Conservation (phyloP, 2,888 invertebrate genomes). For the Nebria salina region DNA sequence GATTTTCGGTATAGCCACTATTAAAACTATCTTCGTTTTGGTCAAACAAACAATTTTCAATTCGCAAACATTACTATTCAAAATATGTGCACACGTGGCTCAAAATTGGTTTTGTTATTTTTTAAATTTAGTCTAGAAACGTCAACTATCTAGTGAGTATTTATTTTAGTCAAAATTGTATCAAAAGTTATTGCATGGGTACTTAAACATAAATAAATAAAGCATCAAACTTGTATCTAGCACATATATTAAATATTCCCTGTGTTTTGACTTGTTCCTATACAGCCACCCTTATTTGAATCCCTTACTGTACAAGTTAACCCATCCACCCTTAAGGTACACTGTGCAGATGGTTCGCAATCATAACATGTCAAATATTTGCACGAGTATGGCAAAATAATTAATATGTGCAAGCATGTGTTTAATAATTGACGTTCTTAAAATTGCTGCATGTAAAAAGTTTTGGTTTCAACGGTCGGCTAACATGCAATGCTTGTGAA, state of each 20-base stretch:
- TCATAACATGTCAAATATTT: slow-evolving; percentile 44
- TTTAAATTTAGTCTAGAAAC: too few relatives aligned
- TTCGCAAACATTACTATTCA: too few relatives aligned
- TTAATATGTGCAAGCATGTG: slow-evolving; percentile 37
- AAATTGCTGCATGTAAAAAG: slow-evolving; percentile 12
- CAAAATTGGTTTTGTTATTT: too few relatives aligned
- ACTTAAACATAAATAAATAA: background rate
- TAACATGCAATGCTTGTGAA: background rate
- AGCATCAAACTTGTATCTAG: slow-evolving; percentile 3
- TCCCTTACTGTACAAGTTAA: background rate
- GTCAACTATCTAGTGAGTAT: too few relatives aligned
- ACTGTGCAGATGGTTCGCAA: slow-evolving; percentile 38
- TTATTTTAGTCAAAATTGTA: background rate
- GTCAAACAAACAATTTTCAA: too few relatives aligned
- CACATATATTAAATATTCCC: slow-evolving; percentile 10
- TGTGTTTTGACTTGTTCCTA: background rate
- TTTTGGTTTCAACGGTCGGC: background rate
- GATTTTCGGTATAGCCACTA: background rate
- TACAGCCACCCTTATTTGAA: background rate
- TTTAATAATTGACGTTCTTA: slow-evolving; percentile 12
- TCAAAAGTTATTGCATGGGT: background rate
- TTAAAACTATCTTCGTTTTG: background rate
- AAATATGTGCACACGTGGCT: too few relatives aligned
- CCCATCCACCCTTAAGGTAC: slow-evolving; percentile 13
- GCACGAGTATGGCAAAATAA: slow-evolving; percentile 30